Evolutionary conservation across 2,113 vertebrate species (phyloP).

Genomic region (Ageneiosus marmoratus): DNA sequence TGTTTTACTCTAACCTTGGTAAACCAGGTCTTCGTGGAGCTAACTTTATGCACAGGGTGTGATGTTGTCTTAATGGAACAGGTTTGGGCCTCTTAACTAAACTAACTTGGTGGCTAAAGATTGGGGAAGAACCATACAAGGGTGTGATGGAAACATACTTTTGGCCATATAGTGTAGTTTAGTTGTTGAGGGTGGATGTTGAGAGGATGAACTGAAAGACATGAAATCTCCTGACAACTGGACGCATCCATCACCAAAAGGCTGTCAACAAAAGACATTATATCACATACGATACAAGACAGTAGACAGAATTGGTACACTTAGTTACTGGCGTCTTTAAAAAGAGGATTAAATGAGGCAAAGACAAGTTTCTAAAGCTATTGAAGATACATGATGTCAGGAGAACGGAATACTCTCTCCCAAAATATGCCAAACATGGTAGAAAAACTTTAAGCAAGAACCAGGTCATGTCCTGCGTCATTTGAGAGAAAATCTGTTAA

Average conservation of each 20-base stretch:
- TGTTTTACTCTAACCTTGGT: not conserved
- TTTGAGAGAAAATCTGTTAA: not conserved
- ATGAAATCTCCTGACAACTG: not conserved
- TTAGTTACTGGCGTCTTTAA: not conserved
- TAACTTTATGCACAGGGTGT: not conserved
- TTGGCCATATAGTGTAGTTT: not conserved
- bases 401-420: not conserved
- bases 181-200: not conserved
- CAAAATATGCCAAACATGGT: not conserved
- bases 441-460: not conserved
- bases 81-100: not conserved
- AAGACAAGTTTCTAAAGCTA: not conserved
- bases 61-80: too few species aligned
- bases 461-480: not conserved
- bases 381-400: not conserved
- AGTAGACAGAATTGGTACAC: not conserved
- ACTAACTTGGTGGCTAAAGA: not conserved
- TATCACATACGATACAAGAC: not conserved
- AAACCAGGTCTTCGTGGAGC: not conserved
- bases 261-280: not conserved
- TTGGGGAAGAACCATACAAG: not conserved
- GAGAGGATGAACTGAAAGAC: not conserved
- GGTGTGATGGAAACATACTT: not conserved
- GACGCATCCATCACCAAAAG: not conserved
- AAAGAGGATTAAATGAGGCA: not conserved